Percentiles rank a stretch among this genome's conserved stretches.
These are phyloP conservation scores for Lobophora halterata DNA, from an alignment of 2,888 invertebrate species.

Conservation along the genomic window DNA sequence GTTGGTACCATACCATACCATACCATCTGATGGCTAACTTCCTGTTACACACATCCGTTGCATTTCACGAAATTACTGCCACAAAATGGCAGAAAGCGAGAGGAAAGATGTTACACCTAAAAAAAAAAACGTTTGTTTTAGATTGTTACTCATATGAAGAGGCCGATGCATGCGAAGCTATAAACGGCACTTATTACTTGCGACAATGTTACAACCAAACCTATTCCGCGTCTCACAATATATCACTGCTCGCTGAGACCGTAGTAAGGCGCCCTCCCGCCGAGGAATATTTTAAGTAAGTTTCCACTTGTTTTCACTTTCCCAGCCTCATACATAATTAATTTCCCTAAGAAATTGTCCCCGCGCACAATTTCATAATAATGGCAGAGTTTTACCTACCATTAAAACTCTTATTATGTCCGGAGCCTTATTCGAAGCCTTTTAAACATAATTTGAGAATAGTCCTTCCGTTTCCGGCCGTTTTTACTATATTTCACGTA, in stretches of 20 bases:
- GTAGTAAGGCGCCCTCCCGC: constrained; percentile 84
- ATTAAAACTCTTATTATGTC: too few species aligned
- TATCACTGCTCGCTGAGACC: constrained; percentile 76
- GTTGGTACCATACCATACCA: too few species aligned
- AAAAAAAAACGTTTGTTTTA: constrained; percentile 48
- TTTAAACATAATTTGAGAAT: too few species aligned
- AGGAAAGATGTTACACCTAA: too few species aligned
- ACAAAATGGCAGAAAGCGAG: too few species aligned
- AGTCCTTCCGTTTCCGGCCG: too few species aligned
- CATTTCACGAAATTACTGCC: too few species aligned
- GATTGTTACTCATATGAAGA: constrained; percentile 86
- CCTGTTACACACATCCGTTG: too few species aligned
- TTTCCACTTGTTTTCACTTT: constrained; percentile 15
- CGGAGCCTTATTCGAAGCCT: too few species aligned
- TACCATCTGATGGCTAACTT: too few species aligned
- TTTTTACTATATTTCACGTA: too few species aligned
- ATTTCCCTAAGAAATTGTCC: constrained; percentile 13
- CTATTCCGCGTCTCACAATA: constrained; percentile 76
- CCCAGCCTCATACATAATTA: constrained; percentile 16
- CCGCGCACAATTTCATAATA: constrained; percentile 15
- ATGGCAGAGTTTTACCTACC: too few species aligned
- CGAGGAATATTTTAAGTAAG: constrained; percentile 87
- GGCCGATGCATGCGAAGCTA: constrained; percentile 81
- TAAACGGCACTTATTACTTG: constrained; percentile 84
- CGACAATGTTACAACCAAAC: constrained; percentile 82